Percentiles rank a stretch among this genome's conserved stretches.
Conservation (phyloP, 2,113 vertebrate species). For the Paradisaea rubra region DNA sequence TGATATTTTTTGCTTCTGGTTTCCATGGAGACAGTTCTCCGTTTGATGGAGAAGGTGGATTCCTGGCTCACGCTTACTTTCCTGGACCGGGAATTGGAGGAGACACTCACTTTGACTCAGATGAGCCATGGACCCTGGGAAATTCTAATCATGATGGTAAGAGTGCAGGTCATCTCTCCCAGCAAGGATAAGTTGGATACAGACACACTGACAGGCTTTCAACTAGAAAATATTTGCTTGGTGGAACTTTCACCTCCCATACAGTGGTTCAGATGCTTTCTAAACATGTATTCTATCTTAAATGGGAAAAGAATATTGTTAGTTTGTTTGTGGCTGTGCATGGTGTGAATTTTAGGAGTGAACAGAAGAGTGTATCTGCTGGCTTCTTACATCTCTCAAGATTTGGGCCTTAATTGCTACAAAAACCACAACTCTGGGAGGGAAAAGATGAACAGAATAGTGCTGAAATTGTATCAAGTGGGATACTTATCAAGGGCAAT, state of each 20-base stretch:
- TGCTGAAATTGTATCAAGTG: neutral
- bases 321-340: neutral
- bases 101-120: constrained; percentile 96
- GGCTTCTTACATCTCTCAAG: neutral
- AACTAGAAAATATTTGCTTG: neutral
- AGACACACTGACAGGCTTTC: neutral
- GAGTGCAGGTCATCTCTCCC: neutral
- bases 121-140: constrained; percentile 95
- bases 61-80: constrained; percentile 96
- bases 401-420: neutral
- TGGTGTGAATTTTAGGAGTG: neutral
- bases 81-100: constrained; percentile 96
- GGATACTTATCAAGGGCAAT: neutral
- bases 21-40: constrained; percentile 98
- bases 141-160: constrained; percentile 95
- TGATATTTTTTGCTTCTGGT: constrained; percentile 99
- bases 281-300: neutral
- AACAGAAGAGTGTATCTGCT: neutral
- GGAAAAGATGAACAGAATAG: neutral
- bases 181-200: neutral
- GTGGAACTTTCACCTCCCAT: neutral
- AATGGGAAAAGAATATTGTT: neutral
- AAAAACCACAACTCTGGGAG: neutral
- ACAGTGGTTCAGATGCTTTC: neutral
- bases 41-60: constrained; percentile 95